A percentile compares a stretch with the other conserved stretches of the same genome.
Evolutionary conservation across 2,888 invertebrate genomes (phyloP).

Genomic region (Scotopteryx bipunctaria): DNA sequence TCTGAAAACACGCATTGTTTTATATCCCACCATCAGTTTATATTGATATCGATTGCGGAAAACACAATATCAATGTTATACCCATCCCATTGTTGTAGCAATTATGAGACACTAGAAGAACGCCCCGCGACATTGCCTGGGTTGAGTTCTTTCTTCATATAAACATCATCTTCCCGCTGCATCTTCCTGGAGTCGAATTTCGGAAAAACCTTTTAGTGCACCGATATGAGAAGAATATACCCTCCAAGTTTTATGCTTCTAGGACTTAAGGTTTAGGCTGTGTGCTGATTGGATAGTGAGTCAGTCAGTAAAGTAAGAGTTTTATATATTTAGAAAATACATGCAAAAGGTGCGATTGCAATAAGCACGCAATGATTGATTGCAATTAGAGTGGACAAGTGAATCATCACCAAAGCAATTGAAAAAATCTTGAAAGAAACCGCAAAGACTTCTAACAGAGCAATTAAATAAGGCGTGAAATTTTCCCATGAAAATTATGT

Average conservation of each 20-base stretch:
- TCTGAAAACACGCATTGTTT: slow-evolving; percentile 37
- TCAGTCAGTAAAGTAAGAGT: too few relatives aligned
- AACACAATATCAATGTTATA: slow-evolving; percentile 22
- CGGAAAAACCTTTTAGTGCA: too few relatives aligned
- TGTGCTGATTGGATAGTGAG: too few relatives aligned
- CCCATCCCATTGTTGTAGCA: slow-evolving; percentile 39
- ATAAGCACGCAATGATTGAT: slow-evolving; percentile 19
- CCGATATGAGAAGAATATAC: too few relatives aligned
- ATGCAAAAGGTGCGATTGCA: slow-evolving; percentile 15
- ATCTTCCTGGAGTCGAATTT: too few relatives aligned
- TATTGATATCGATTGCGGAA: slow-evolving; percentile 34
- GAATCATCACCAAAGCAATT: neutral
- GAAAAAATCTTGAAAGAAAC: neutral
- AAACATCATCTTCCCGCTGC: too few relatives aligned
- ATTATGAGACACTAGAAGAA: slow-evolving; percentile 25
- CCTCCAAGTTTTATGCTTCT: too few relatives aligned
- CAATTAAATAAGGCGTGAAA: slow-evolving; percentile 2
- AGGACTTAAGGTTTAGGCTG: too few relatives aligned
- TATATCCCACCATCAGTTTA: slow-evolving; percentile 33
- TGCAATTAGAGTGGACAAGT: slow-evolving; percentile 14
- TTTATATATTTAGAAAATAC: too few relatives aligned
- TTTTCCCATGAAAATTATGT: neutral
- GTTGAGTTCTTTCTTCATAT: too few relatives aligned
- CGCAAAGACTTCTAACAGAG: neutral
- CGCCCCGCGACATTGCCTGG: too few relatives aligned